Evolutionary conservation across 2,113 vertebrate genomes (phyloP).

Genomic region (Bubo scandiacus): DNA sequence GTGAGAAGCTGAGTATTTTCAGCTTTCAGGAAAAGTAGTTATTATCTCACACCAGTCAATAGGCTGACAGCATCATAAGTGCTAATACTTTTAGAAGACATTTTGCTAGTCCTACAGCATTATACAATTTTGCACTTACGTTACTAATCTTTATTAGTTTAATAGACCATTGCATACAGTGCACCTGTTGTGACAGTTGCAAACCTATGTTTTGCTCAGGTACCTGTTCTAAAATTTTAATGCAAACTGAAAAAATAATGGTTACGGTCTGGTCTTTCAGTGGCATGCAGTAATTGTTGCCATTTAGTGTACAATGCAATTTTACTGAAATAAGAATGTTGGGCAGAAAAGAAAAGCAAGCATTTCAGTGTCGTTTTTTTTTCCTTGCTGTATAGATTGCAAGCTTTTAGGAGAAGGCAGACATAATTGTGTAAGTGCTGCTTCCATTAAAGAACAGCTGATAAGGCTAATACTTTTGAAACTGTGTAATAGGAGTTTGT

Average conservation of each 20-base stretch:
- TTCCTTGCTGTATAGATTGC: neutral
- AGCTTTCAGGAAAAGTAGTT: neutral
- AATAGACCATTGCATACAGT: neutral
- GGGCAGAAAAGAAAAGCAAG: conserved; percentile 2
- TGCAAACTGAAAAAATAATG: neutral
- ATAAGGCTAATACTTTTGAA: conserved; percentile 52
- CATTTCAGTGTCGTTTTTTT: neutral
- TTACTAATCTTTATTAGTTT: conserved; percentile 48
- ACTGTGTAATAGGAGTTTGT: conserved; percentile 10
- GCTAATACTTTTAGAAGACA: neutral
- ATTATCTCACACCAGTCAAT: neutral
- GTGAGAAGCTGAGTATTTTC: neutral
- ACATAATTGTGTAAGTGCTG: conserved; percentile 42
- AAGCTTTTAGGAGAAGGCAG: conserved; percentile 29
- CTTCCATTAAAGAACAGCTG: conserved; percentile 60
- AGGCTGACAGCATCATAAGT: neutral
- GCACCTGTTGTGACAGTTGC: conserved; percentile 21
- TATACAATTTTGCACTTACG: conserved; percentile 6
- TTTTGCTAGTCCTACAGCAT: conserved; percentile 10
- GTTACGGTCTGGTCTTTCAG: neutral
- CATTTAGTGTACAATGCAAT: neutral
- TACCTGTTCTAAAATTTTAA: conserved; percentile 28
- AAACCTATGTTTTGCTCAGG: conserved; percentile 23
- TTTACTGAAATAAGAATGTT: conserved; percentile 15
- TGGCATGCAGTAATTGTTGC: neutral